Conservation (phyloP, 1,140 invertebrate species). For the Tribolium madens region DNA sequence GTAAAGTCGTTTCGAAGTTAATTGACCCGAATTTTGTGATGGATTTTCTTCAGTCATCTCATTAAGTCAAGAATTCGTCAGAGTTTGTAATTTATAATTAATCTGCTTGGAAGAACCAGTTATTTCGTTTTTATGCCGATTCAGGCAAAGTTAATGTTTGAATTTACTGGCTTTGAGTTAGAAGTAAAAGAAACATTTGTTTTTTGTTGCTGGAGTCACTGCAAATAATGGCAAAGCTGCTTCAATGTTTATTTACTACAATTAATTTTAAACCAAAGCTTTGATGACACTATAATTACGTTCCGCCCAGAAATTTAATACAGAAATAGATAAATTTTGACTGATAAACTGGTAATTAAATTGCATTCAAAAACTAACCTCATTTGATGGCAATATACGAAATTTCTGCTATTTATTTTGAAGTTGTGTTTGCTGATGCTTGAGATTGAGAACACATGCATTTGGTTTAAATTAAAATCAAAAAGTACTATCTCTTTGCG, state of each 20-base stretch:
- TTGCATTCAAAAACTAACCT: too few species aligned
- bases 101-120: neutral
- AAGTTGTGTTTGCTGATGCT: too few species aligned
- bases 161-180: neutral
- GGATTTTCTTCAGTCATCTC: conserved; percentile 14
- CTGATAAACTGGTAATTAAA: too few species aligned
- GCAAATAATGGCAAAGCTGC: neutral
- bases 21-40: neutral
- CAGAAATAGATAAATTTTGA: too few species aligned
- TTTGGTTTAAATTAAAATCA: too few species aligned
- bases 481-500: neutral
- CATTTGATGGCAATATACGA: too few species aligned
- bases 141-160: neutral
- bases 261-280: neutral
- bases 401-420: too few species aligned
- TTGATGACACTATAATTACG: too few species aligned
- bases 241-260: neutral
- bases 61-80: conserved; percentile 20
- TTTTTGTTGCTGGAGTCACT: neutral
- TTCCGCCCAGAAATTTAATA: too few species aligned
- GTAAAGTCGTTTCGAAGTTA: conserved; percentile 1
- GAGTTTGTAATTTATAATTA: conserved; percentile 22
- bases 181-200: neutral
- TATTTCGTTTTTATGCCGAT: conserved; percentile 15
- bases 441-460: too few species aligned